These are phyloP conservation scores for Drosophila nasuta DNA, from an alignment of 1,140 invertebrate genomes.

Conservation along the genomic window DNA sequence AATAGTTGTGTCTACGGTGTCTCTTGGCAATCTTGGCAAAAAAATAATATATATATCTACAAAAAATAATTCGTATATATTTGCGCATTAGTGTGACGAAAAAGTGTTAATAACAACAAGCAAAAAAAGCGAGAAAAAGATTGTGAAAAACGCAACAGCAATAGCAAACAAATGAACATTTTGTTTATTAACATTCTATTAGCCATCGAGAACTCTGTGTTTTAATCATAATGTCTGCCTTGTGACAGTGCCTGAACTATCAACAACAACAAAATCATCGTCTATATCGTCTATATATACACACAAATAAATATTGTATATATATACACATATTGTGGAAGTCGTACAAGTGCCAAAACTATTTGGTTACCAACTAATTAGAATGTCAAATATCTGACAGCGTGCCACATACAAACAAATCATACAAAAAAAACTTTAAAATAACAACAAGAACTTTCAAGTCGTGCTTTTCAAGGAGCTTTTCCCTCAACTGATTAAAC, in stretches of 20 bases:
- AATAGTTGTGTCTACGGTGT: conserved; percentile 66
- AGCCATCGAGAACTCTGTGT: conserved; percentile 9
- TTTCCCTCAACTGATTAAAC: conserved; percentile 35
- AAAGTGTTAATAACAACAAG: conserved; percentile 20
- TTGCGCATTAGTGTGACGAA: conserved; percentile 5
- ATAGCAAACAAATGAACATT: conserved; percentile 18
- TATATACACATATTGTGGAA: conserved; percentile 27
- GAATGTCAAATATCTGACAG: conserved; percentile 77
- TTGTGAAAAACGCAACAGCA: background rate
- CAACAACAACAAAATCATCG: background rate
- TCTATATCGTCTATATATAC: conserved; percentile 5
- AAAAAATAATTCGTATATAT: conserved; percentile 11
- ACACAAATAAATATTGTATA: background rate
- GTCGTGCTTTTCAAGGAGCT: conserved; percentile 16
- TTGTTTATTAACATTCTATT: conserved; percentile 1
- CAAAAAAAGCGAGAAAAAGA: conserved; percentile 2
- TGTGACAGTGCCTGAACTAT: conserved; percentile 62
- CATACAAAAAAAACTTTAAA: background rate
- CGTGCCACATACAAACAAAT: conserved; percentile 40
- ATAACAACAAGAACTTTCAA: conserved; percentile 2
- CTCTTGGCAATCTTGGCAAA: conserved; percentile 13
- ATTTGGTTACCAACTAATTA: conserved; percentile 50
- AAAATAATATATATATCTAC: conserved; percentile 11
- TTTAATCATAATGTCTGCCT: conserved; percentile 47
- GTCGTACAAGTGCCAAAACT: conserved; percentile 54